phyloP scores from a whole-genome alignment of 2,797 vertebrate species.

The Girardinus metallicus region DNA sequence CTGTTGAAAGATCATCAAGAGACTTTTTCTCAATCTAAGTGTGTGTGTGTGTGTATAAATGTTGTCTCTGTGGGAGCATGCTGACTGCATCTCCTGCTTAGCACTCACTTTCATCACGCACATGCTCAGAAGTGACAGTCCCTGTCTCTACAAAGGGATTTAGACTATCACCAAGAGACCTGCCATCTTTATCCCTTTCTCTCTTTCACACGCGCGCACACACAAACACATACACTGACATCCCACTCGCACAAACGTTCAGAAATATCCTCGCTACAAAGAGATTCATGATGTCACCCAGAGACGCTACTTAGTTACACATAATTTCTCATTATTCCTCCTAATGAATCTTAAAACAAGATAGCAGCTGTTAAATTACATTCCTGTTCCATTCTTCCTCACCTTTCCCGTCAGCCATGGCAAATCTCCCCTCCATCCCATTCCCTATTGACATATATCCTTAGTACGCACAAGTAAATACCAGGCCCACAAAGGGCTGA shows the following conservation, averaged over 20 bases:
- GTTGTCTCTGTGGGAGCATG: slow-evolving; percentile 70
- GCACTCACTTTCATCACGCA: slow-evolving; percentile 83
- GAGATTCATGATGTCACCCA: slow-evolving; percentile 78
- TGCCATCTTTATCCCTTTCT: slow-evolving; percentile 67
- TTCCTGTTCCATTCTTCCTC: slow-evolving; percentile 44
- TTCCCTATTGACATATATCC: slow-evolving; percentile 64
- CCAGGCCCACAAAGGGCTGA: slow-evolving; percentile 71
- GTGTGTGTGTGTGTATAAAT: slow-evolving; percentile 36
- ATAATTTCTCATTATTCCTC: slow-evolving; percentile 84
- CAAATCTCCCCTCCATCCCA: slow-evolving; percentile 60
- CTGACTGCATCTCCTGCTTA: slow-evolving; percentile 78
- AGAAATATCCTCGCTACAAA: slow-evolving; percentile 71
- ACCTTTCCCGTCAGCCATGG: slow-evolving; percentile 64
- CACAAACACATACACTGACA: slow-evolving; percentile 24
- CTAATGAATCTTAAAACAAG: slow-evolving; percentile 86
- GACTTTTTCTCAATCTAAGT: slow-evolving; percentile 60
- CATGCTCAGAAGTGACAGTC: slow-evolving; percentile 86
- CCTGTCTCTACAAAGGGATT: slow-evolving; percentile 83
- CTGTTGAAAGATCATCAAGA: slow-evolving; percentile 78
- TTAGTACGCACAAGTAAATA: slow-evolving; percentile 59
- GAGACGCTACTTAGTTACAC: slow-evolving; percentile 80
- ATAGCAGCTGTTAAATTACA: slow-evolving; percentile 68
- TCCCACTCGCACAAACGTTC: slow-evolving; percentile 45
- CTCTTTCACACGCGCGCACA: slow-evolving; percentile 29
- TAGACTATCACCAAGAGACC: slow-evolving; percentile 83